Percentiles rank a stretch among this genome's conserved stretches.
phyloP scores from a whole-genome alignment of 1,140 invertebrate species.

The Halotydeus destructor region DNA sequence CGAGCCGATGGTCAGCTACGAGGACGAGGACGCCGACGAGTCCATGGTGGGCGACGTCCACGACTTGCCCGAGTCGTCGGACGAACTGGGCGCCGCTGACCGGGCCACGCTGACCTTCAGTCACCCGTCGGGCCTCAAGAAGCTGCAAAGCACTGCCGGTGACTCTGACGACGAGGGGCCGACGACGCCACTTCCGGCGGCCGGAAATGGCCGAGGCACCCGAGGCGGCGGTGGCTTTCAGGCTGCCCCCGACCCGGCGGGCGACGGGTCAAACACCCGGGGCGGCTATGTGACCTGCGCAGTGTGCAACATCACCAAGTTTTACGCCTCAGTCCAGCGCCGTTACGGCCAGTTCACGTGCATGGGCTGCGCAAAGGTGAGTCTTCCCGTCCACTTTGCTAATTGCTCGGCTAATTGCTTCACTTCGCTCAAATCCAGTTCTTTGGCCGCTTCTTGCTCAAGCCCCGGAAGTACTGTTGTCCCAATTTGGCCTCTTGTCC shows the following conservation, averaged over 20 bases:
- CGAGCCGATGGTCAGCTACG: background rate
- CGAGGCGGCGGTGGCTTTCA: background rate
- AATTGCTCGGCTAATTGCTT: too few species aligned
- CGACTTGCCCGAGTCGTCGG: background rate
- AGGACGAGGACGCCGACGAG: constrained; percentile 1
- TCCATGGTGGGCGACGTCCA: background rate
- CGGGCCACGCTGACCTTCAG: background rate
- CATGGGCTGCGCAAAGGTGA: constrained; percentile 15
- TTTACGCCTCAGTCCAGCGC: constrained; percentile 32
- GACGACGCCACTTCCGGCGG: too few species aligned
- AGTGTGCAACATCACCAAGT: constrained; percentile 35
- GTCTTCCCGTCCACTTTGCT: too few species aligned
- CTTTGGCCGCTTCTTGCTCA: constrained; percentile 12
- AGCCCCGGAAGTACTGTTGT: constrained; percentile 10
- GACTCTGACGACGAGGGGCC: too few species aligned
- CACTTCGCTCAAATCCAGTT: too few species aligned
- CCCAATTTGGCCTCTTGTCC: constrained; percentile 7
- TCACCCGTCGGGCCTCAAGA: background rate
- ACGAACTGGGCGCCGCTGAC: background rate
- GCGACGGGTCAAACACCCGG: background rate
- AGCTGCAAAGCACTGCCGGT: too few species aligned
- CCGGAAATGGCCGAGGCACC: too few species aligned
- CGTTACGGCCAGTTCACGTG: constrained; percentile 32
- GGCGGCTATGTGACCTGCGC: constrained; percentile 13
- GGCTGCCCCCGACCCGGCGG: background rate